Evolutionary conservation across 2,797 vertebrate genomes (phyloP).

Genomic region (Falco novaeseelandiae): DNA sequence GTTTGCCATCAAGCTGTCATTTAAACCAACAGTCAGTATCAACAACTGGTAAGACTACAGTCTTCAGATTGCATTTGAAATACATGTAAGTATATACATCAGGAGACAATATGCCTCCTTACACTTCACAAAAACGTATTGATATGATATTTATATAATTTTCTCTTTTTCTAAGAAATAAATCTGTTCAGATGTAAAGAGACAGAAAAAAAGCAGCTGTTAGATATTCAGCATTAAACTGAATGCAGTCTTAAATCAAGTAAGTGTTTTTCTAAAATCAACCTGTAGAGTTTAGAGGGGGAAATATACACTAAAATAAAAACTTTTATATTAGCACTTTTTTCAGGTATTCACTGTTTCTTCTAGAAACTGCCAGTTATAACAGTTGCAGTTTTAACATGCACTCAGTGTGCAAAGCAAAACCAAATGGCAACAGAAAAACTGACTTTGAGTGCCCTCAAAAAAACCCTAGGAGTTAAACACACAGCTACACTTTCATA

Average conservation of each 20-base stretch:
- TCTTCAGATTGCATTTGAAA: neutral
- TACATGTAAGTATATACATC: neutral
- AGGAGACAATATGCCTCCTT: neutral
- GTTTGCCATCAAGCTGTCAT: neutral
- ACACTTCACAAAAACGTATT: neutral
- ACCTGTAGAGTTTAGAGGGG: neutral
- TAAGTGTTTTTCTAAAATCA: neutral
- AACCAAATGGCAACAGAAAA: neutral
- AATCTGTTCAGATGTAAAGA: neutral
- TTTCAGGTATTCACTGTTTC: neutral
- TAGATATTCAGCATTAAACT: neutral
- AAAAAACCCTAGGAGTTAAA: neutral
- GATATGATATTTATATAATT: neutral
- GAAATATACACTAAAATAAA: neutral
- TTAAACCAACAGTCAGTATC: neutral
- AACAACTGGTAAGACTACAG: neutral
- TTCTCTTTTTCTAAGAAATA: neutral
- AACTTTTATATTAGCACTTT: neutral
- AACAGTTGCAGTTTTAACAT: neutral
- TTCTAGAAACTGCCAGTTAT: neutral
- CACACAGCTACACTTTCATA: neutral
- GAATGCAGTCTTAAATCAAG: neutral
- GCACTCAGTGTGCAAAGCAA: neutral
- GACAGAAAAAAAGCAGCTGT: neutral
- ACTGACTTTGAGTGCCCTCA: rapidly evolving